Base-by-base conservation (phyloP, 2,888 invertebrate genomes). In the Elmis aenea region DNA sequence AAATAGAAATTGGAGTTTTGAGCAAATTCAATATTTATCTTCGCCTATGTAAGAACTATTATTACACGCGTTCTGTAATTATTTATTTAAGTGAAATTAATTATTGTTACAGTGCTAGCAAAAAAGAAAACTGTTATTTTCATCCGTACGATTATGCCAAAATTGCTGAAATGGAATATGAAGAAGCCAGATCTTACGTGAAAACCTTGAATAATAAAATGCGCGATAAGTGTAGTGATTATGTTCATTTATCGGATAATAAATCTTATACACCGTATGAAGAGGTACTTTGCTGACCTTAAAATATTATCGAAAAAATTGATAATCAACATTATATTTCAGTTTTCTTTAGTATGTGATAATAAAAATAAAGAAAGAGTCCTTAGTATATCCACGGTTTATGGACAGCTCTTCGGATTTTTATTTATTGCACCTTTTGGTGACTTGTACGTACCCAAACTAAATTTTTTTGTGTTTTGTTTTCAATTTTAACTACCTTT, bases 371-470 rank as follows among this genome's bases (percentile, higher is more conserved):
- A 23, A 2, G 33, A 28, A 11, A 13, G 24, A 9, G 12, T 33
- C n/a, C 6, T 43, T n/a, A 10, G 25, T 14, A 29, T 40, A 4
- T 23, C 35, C 9, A 30, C 36, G 2, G 23, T 29, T 1, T 26
- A 15, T 26, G 43, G 43, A n/a, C 12, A 27, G 9, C 5, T 43
- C 11, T 13, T 43, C 5, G 32, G 21, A 4, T 28, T 27, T 12
- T 9, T 36, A 12, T 31, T 38, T n/a, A 14, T 39, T 8, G 27
- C 30, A 21, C 37, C 39, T n/a, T 15, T 43, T 1, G 39, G 26
- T 6, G 43, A 43, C 25, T 20, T 43, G 43, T 43, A 39, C 30
- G 38, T 20, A n/a, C 13, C 15, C n/a, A 15, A 14, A 6, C n/a
- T 18, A 5, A 27, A 10, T n/a, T 6, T 13, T 11, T 9, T 14